Evolutionary conservation across 2,888 invertebrate species (phyloP).

Genomic region (Zaprionus bogoriensis): DNA sequence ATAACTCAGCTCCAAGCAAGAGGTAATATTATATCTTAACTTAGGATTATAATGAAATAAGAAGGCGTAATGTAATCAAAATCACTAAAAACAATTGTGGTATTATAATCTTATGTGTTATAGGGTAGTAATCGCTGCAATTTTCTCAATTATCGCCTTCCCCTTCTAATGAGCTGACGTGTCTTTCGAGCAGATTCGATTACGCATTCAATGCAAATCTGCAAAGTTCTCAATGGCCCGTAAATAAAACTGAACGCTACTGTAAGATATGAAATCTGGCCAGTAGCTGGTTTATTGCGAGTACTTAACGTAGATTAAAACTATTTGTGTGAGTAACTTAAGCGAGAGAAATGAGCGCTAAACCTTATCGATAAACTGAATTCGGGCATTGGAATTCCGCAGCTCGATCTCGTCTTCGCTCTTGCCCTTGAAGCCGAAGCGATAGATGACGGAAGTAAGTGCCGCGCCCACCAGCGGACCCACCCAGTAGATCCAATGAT

Average conservation of each 20-base stretch:
- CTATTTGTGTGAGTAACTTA: slow-evolving; percentile 4
- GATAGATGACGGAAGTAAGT: slow-evolving; percentile 83
- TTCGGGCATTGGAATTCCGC: slow-evolving; percentile 33
- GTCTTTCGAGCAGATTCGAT: neutral
- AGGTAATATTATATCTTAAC: too few species aligned
- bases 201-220: neutral
- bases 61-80: too few species aligned
- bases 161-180: neutral
- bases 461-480: slow-evolving; percentile 84
- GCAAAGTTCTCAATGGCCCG: neutral
- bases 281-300: slow-evolving; percentile 15
- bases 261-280: neutral
- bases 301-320: slow-evolving; percentile 19
- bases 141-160: too few species aligned
- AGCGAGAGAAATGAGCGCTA: slow-evolving; percentile 3
- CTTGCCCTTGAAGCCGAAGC: slow-evolving; percentile 70
- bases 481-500: slow-evolving; percentile 89
- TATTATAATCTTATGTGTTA: too few species aligned
- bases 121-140: too few species aligned
- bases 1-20: too few species aligned
- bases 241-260: neutral
- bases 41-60: too few species aligned
- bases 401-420: slow-evolving; percentile 54
- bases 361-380: slow-evolving; percentile 48
- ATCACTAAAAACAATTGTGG: too few species aligned